phyloP scores from a whole-genome alignment of 2,888 invertebrate species.

The Volucella bombylans region DNA sequence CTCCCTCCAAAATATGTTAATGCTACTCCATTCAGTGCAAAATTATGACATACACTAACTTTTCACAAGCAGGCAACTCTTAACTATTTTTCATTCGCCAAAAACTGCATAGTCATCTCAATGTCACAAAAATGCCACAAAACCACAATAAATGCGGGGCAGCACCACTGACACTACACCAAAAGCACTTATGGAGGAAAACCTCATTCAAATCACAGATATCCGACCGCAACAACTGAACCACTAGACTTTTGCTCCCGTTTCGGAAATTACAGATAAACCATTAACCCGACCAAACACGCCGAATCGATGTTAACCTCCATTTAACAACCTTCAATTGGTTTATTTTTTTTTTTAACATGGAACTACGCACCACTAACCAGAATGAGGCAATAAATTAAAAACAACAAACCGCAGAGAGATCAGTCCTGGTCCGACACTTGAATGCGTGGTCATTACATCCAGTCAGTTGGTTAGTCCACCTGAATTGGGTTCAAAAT shows the following conservation, averaged over 20 bases:
- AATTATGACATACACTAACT: slow-evolving; percentile 59
- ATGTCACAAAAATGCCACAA: slow-evolving; percentile 49
- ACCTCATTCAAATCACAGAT: slow-evolving; percentile 40
- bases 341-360: background rate
- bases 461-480: background rate
- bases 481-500: slow-evolving; percentile 12
- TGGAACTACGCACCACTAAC: slow-evolving; percentile 26
- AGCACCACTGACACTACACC: no score
- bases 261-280: slow-evolving; percentile 11
- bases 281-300: no score
- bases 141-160: slow-evolving; percentile 28
- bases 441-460: slow-evolving; percentile 55
- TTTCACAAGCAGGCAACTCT: slow-evolving; percentile 54
- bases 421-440: background rate
- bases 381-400: slow-evolving; percentile 37
- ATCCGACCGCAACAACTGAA: slow-evolving; percentile 26
- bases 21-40: slow-evolving; percentile 43
- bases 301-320: slow-evolving; percentile 45
- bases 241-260: slow-evolving; percentile 28
- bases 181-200: background rate
- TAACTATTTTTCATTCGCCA: slow-evolving; percentile 41
- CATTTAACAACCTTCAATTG: slow-evolving; percentile 59
- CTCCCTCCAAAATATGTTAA: slow-evolving; percentile 40
- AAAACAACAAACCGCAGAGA: slow-evolving; percentile 6
- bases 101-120: slow-evolving; percentile 6